Evolutionary conservation across 2,888 invertebrate genomes (phyloP), one percentile per base, ranked within the genome.

Genomic region (Taenaris catops): DNA sequence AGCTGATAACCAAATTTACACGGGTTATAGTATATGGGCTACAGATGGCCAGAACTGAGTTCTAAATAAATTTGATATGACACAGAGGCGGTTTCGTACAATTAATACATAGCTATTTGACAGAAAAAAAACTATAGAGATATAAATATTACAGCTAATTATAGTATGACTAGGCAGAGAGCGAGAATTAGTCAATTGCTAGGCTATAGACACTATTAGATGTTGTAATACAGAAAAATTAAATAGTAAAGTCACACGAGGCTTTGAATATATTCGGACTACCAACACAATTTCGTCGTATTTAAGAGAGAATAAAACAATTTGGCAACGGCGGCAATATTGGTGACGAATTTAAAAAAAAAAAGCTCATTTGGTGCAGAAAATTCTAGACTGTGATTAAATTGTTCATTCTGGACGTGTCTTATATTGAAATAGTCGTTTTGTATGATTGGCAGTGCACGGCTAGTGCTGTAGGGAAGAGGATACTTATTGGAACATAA

Each of bases 371-470:
- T 80, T 76, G 84, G 84, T 84, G 84, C 84, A 81, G 84, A 81
- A 83, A 74, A 76, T 83, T 80, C 78, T 84, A 78, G 81, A 83
- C 86, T 84, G 86, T 86, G 84, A 86, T 86, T 74, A 74, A 81
- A 83, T 76, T 80, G 84, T 86, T 83, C 83, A 81, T 80, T 73
- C 71, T 63, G 81, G 73, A 81, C 79, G 86, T 84, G 86, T 86
- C 86, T 86, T 84, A 86, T 86, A 86, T 84, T 86, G 78, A 79
- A 84, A 83, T 86, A 86, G 84, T 75, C 78, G 73, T 73, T 83
- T 81, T 81, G 73, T 83, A 81, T 76, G 66, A 80, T 80, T 81
- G 81, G 80, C 81, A 64, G 63, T 52, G 69, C 68, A 73, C 70
- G 51, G 41, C 50, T 55, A 55, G 73, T 74, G 73, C 67, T 61